Conservation (phyloP, 1,140 invertebrate species). For the Linepithema humile region DNA sequence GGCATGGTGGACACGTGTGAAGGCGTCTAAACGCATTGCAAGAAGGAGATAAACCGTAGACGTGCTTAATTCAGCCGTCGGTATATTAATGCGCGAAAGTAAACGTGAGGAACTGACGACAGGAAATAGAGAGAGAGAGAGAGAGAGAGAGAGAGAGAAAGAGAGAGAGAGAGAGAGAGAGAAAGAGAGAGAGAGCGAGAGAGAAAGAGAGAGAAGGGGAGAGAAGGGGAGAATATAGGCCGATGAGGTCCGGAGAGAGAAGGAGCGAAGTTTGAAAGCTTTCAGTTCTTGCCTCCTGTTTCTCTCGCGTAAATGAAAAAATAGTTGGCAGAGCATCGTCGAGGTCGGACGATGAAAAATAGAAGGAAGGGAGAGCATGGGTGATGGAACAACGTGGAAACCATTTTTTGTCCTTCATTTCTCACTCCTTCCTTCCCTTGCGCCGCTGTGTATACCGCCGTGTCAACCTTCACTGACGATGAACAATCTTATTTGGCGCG, state of each 20-base stretch:
- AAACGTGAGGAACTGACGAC: slow-evolving; percentile 14
- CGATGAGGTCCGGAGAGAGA: not conserved
- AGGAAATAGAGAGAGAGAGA: slow-evolving; percentile 28
- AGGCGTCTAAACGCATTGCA: not conserved
- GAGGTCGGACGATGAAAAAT: slow-evolving; percentile 63
- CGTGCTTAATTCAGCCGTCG: slow-evolving; percentile 34
- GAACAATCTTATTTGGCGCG: slow-evolving; percentile 60
- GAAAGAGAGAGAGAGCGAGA: no score
- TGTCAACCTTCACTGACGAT: slow-evolving; percentile 57
- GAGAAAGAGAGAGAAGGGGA: no score
- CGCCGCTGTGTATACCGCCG: not conserved
- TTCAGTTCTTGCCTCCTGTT: not conserved
- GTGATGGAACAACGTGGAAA: slow-evolving; percentile 21
- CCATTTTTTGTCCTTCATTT: slow-evolving; percentile 55
- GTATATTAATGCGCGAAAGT: slow-evolving; percentile 26
- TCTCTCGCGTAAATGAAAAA: slow-evolving; percentile 24
- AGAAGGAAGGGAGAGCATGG: slow-evolving; percentile 19
- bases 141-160: not conserved
- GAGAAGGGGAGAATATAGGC: no score
- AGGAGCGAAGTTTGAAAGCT: slow-evolving; percentile 8
- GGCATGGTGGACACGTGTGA: not conserved
- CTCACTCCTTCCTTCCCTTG: slow-evolving; percentile 10
- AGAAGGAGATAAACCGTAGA: slow-evolving; percentile 19
- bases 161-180: no score
- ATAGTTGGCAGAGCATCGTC: not conserved